Evolutionary conservation across 2,797 vertebrate species (phyloP).

Genomic region (Channa striata): DNA sequence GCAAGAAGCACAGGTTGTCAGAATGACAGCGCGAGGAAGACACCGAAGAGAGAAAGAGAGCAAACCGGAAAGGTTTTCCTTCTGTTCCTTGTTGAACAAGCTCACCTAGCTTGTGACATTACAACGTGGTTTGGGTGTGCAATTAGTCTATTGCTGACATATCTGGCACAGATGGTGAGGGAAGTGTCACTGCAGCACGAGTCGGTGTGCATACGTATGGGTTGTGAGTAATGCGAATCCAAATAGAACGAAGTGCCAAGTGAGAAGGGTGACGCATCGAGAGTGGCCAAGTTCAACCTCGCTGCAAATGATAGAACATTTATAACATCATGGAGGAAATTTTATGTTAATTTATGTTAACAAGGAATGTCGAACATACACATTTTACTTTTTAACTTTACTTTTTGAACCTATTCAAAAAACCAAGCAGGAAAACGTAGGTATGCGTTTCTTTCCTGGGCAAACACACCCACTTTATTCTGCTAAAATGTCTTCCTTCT

Average conservation of each 20-base stretch:
- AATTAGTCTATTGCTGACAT: conserved; percentile 65
- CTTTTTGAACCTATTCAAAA: too few relatives aligned
- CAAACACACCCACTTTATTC: background rate
- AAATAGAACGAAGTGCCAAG: conserved; percentile 1
- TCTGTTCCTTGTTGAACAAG: conserved; percentile 13
- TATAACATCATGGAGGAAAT: too few relatives aligned
- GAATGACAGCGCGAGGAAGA: conserved; percentile 19
- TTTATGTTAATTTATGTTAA: too few relatives aligned
- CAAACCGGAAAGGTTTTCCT: conserved; percentile 8
- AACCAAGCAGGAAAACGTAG: background rate
- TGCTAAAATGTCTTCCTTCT: background rate
- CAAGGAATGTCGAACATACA: background rate
- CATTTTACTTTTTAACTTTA: background rate
- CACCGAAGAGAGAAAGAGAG: background rate
- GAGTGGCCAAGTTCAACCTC: background rate
- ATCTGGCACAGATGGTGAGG: conserved; percentile 62
- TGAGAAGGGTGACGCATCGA: background rate
- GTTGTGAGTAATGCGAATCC: conserved; percentile 16
- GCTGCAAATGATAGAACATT: background rate
- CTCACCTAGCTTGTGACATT: conserved; percentile 33
- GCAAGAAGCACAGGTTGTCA: conserved; percentile 1
- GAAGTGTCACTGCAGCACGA: conserved; percentile 42
- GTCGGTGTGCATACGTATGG: background rate
- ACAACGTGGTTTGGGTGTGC: conserved; percentile 32
- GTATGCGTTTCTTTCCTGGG: background rate